Evolutionary conservation across 1,140 invertebrate species (phyloP), one percentile per base, ranked within the genome.

Genomic region (Listronotus oregonensis): DNA sequence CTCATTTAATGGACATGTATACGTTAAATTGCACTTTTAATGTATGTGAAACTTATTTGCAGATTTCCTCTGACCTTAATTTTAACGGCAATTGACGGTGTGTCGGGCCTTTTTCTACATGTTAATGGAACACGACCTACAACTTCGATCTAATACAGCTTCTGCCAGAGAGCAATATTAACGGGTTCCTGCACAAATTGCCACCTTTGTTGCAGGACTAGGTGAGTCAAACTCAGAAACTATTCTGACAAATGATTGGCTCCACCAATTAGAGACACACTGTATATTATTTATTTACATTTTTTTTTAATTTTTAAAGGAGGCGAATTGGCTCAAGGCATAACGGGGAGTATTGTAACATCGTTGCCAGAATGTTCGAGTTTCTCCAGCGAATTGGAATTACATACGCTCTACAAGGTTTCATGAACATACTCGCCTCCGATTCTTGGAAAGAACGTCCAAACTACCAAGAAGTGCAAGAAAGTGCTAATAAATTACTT

Each of bases 301-400:
- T 27, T 27, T 27, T 27, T 27, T 27, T 3, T 27, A 5, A 3
- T 6, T 52, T 52, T n/a, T n/a, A n/a, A n/a, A 31, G 50, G 50
- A 31, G 50, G 50, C 11, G 3, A 32, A 34, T 12, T 52, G 21
- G 12, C 32, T 34, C 10, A 12, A 12, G 50, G 50, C 12, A 34
- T 52, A 12, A 52, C 50, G 15, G 50, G 50, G 50, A 9, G 12
- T 52, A n/a, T 52, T 52, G n/a, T 27, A 17, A 12, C 31, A 52
- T 52, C 11, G 12, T 52, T 27, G 11, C 21, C 11, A n/a, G 12
- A 52, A 12, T 52, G 27, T 52, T 52, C 27, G n/a, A 18, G 31
- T 52, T 52, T 17, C n/a, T 15, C 4, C 11, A 52, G 21, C 15
- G 21, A 7, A n/a, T n/a, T 9, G 12, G 12, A 7, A 27, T 52